A percentile compares a stretch with the other conserved stretches of the same genome.
These are phyloP conservation scores for Dermatophagoides farinae DNA, from an alignment of 1,140 invertebrate species.

Conservation along the genomic window DNA sequence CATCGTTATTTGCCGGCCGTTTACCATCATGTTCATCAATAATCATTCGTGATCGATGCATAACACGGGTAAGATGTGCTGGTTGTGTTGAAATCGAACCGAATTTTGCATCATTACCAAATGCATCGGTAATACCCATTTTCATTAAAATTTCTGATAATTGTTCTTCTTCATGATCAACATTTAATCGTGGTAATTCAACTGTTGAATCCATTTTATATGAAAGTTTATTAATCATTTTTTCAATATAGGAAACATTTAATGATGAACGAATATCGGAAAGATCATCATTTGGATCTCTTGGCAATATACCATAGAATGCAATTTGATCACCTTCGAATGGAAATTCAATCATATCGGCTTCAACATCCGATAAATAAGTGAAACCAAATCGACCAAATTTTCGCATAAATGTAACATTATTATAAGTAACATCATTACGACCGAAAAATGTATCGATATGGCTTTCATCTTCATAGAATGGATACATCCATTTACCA, in stretches of 20 bases:
- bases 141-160: slow-evolving; percentile 36
- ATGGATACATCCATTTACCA: slow-evolving; percentile 49
- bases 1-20: slow-evolving; percentile 34
- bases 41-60: slow-evolving; percentile 34
- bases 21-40: slow-evolving; percentile 52
- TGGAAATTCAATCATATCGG: slow-evolving; percentile 29
- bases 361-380: background rate
- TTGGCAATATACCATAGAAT: slow-evolving; percentile 25
- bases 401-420: background rate
- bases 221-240: background rate
- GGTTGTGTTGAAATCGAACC: slow-evolving; percentile 33
- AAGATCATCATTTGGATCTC: background rate
- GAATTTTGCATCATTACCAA: slow-evolving; percentile 41
- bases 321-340: slow-evolving; percentile 33
- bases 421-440: background rate
- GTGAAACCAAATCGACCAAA: background rate
- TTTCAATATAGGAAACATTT: background rate
- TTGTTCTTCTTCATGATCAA: slow-evolving; percentile 38
- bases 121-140: slow-evolving; percentile 45
- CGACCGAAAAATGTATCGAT: slow-evolving; percentile 38
- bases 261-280: background rate
- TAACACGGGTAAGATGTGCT: slow-evolving; percentile 26
- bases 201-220: slow-evolving; percentile 25
- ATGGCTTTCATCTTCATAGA: slow-evolving; percentile 36
- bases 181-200: slow-evolving; percentile 52